Evolutionary conservation across 2,888 invertebrate genomes (phyloP), one percentile per base, ranked within the genome.

Genomic region (Temnothorax ravouxi): DNA sequence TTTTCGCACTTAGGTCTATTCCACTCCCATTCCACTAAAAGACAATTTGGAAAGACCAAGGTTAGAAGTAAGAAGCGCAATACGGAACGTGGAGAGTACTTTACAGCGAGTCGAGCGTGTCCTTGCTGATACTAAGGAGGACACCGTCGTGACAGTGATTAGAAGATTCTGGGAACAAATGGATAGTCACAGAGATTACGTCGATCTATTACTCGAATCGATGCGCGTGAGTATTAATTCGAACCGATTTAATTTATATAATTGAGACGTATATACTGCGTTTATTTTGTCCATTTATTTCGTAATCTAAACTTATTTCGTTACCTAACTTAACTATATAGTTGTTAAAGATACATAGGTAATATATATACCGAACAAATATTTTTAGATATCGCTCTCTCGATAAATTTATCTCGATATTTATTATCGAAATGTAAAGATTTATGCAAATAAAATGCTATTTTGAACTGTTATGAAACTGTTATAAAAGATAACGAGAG

Each of bases 181-280:
- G 21, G 6, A 76, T 11, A 64, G 3, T 38, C 38, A 25, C 50
- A 38, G 34, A 64, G 13, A 50, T 3, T 64, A 38, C 3, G 29
- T 50, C 6, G 18, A 50, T 38, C 11, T 52, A 6, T 13, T 76
- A 5, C 0, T 34, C 15, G 6, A 3, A 2, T 59, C 47, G 25
- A 75, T 75, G 75, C 61, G 21, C 5, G 75, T 75, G 47, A 75
- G 75, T 75, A 62, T 44, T 21, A 47, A 29, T 75, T 47, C n/a
- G n/a, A 29, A 59, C 25, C 2, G 11, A 44, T 25, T 41, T 71
- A 29, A 29, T 29, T 29, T 29, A 29, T 29, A 2, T 34, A 52
- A 38, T 25, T 6, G 0, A n/a, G 15, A n/a, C 52, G 34, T 0
- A 38, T 1, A 18, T 9, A 44, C 11, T 29, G 18, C 9, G 25